Conservation (phyloP, 2,888 invertebrate genomes). For the Napeogenes sylphis region DNA sequence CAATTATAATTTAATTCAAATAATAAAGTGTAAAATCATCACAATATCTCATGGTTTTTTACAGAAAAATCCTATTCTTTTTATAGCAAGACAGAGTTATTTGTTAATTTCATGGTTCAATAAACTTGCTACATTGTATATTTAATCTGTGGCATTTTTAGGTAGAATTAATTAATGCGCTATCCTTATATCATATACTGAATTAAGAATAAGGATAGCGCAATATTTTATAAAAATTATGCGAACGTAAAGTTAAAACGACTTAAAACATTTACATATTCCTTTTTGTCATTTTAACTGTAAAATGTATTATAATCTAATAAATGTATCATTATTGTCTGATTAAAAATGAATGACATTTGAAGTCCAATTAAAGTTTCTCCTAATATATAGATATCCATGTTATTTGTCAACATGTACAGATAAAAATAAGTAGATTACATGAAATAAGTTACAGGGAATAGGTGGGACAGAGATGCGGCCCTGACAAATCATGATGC, state of each 20-base stretch:
- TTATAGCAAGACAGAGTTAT: no score
- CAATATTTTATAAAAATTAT: constrained; percentile 7
- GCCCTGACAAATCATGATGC: no score
- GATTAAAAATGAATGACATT: constrained; percentile 37
- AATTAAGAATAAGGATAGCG: not conserved
- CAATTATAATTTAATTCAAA: no score
- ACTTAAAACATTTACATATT: not conserved
- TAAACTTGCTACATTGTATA: not conserved
- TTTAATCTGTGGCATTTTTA: not conserved
- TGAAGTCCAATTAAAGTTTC: constrained; percentile 59
- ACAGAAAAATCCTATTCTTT: no score
- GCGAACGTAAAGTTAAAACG: not conserved
- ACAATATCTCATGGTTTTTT: no score
- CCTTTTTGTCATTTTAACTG: constrained; percentile 36
- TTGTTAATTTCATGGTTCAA: not conserved
- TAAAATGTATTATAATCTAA: constrained; percentile 55
- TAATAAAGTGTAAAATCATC: no score
- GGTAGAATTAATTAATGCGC: not conserved
- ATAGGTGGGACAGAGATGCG: no score
- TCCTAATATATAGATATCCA: constrained; percentile 56
- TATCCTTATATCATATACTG: constrained; percentile 2
- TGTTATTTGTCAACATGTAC: constrained; percentile 71
- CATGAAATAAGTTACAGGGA: constrained; percentile 26
- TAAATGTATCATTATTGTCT: constrained; percentile 47
- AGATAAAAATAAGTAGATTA: constrained; percentile 67